Percentiles rank a stretch among this genome's conserved stretches.
phyloP scores from a whole-genome alignment of 1,140 invertebrate genomes.

The Eueides isabella region DNA sequence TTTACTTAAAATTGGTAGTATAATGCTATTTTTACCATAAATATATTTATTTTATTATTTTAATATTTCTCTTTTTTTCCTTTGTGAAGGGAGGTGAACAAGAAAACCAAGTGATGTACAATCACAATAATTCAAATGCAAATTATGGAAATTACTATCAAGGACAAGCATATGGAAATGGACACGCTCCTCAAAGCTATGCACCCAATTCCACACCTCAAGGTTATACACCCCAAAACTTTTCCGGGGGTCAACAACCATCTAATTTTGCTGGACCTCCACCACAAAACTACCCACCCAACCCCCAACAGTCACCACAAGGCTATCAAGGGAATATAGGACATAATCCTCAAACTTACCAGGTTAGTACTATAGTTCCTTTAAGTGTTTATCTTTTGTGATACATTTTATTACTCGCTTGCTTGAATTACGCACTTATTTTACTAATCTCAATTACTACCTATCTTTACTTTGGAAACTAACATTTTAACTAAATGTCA shows the following conservation, averaged over 20 bases:
- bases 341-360: slow-evolving; percentile 66
- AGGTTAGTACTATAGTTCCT: slow-evolving; percentile 51
- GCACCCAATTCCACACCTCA: slow-evolving; percentile 72
- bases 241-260: slow-evolving; percentile 71
- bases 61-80: neutral
- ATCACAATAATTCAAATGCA: slow-evolving; percentile 71
- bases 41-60: neutral
- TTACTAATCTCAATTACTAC: too few species aligned
- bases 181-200: slow-evolving; percentile 75
- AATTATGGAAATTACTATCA: slow-evolving; percentile 85
- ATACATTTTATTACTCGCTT: too few species aligned
- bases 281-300: slow-evolving; percentile 63
- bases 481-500: too few species aligned
- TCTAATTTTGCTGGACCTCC: slow-evolving; percentile 59
- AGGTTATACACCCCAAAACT: slow-evolving; percentile 74
- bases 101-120: slow-evolving; percentile 75
- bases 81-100: slow-evolving; percentile 67
- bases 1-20: too few species aligned
- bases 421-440: too few species aligned
- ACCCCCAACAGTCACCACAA: slow-evolving; percentile 73
- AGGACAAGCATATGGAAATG: slow-evolving; percentile 81
- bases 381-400: too few species aligned
- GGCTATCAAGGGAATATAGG: slow-evolving; percentile 70
- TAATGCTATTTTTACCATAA: too few species aligned
- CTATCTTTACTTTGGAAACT: too few species aligned